Evolutionary conservation across 2,888 invertebrate species (phyloP).

Genomic region (Opisthograptis luteolata): DNA sequence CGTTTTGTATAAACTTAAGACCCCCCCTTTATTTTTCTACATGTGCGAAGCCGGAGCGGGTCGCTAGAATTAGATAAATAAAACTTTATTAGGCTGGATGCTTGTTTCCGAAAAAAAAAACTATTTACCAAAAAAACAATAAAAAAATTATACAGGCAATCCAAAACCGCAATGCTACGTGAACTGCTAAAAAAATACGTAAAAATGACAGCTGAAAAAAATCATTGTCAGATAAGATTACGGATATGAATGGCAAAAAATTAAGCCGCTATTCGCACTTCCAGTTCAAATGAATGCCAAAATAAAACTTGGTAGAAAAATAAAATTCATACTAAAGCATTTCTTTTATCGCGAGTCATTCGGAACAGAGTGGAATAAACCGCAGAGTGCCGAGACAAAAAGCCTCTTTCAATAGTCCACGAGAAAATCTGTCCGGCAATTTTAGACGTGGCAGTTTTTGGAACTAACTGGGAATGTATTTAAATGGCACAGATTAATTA

Average conservation of each 20-base stretch:
- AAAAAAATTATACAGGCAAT: no score
- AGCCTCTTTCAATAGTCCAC: constrained; percentile 64
- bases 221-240: constrained; percentile 27
- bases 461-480: background rate
- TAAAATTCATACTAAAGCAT: constrained; percentile 46
- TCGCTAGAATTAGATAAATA: no score
- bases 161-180: no score
- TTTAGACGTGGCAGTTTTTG: background rate
- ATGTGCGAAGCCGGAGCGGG: no score
- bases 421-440: constrained; percentile 39
- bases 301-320: constrained; percentile 47
- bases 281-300: constrained; percentile 36
- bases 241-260: constrained; percentile 34
- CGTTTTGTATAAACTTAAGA: no score
- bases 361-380: constrained; percentile 48
- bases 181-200: no score
- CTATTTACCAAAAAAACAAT: no score
- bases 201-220: constrained; percentile 9
- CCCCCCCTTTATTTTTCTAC: no score
- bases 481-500: background rate
- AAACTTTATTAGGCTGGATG: no score
- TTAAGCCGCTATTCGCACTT: constrained; percentile 31
- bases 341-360: constrained; percentile 52
- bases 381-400: constrained; percentile 52
- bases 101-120: no score